phyloP scores from a whole-genome alignment of 2,888 invertebrate genomes.

The Stenchaetothrips biformis region DNA sequence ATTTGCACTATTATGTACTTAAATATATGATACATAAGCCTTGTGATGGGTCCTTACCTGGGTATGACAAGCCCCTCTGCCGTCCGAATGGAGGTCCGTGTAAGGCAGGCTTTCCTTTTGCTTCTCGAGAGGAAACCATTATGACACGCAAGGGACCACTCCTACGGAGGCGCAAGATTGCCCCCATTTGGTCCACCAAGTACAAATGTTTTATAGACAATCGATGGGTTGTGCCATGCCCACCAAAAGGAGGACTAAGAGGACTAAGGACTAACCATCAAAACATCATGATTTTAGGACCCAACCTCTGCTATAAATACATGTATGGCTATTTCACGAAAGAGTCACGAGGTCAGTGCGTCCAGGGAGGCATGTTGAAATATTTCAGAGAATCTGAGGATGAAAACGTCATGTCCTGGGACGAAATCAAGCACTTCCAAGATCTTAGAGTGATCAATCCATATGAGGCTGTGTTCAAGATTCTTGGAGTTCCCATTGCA shows the following conservation, averaged over 20 bases:
- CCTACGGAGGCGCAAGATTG: background rate
- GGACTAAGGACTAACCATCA: background rate
- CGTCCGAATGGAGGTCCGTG: too few relatives aligned
- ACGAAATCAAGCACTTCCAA: background rate
- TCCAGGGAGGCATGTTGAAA: background rate
- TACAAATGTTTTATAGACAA: background rate
- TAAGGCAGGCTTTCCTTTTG: background rate
- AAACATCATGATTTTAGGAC: background rate
- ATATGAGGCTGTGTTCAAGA: background rate
- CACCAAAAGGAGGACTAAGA: background rate
- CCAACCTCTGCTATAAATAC: background rate
- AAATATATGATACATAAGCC: too few relatives aligned
- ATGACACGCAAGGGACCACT: background rate
- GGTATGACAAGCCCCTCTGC: too few relatives aligned
- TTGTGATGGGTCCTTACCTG: too few relatives aligned
- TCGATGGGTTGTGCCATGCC: background rate
- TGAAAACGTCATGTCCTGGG: background rate
- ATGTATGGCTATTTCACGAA: background rate
- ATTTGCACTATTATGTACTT: too few relatives aligned
- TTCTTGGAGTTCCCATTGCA: background rate
- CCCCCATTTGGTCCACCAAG: background rate
- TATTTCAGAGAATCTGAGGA: background rate
- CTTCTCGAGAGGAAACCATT: background rate
- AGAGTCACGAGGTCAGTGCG: background rate
- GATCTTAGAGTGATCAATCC: background rate